These are phyloP conservation scores for Drosophila navojoa DNA, from an alignment of 1,140 invertebrate genomes.

Conservation along the genomic window DNA sequence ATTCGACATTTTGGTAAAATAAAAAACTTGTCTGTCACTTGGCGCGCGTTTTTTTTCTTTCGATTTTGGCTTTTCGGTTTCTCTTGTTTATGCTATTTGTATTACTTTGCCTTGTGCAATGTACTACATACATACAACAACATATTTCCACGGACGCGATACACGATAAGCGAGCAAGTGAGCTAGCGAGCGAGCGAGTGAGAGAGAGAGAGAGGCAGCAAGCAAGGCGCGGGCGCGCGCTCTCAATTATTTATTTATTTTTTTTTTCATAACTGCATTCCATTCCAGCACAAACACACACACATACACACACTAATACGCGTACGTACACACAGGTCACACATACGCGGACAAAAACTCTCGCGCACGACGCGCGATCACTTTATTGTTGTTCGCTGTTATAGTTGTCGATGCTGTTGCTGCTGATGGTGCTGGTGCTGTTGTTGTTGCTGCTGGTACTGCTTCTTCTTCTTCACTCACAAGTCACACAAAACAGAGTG, in stretches of 20 bases:
- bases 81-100: constrained; percentile 47
- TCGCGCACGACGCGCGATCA: constrained; percentile 53
- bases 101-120: constrained; percentile 65
- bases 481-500: constrained; percentile 44
- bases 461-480: constrained; percentile 48
- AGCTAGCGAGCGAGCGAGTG: constrained; percentile 4
- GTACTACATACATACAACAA: constrained; percentile 43
- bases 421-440: constrained; percentile 9
- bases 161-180: constrained; percentile 26
- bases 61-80: constrained; percentile 40
- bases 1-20: constrained; percentile 69
- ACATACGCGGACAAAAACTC: constrained; percentile 37
- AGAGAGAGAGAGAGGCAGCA: constrained; percentile 41
- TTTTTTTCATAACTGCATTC: constrained; percentile 81
- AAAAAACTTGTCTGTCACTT: constrained; percentile 59
- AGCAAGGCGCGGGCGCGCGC: constrained; percentile 60
- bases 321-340: constrained; percentile 46
- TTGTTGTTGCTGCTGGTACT: constrained; percentile 28
- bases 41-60: constrained; percentile 61
- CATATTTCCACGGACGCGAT: constrained; percentile 59
- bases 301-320: constrained; percentile 30
- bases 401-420: constrained; percentile 35
- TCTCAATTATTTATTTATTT: constrained; percentile 78
- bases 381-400: constrained; percentile 30
- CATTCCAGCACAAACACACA: constrained; percentile 69